These are phyloP conservation scores for Temnothorax nylanderi DNA, from an alignment of 1,140 invertebrate species.

Conservation along the genomic window DNA sequence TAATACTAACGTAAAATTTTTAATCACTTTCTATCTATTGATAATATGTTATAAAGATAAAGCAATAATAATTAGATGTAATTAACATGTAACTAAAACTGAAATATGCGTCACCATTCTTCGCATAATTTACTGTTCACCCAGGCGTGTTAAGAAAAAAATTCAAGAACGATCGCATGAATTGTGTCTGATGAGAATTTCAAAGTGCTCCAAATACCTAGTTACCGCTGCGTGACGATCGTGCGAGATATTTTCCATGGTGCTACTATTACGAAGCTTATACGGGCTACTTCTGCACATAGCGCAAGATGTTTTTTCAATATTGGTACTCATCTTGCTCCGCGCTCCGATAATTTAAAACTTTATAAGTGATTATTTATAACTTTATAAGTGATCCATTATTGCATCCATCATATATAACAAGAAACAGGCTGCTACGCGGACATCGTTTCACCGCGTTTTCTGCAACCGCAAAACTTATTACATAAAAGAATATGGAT, in stretches of 20 bases:
- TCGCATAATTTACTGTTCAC: slow-evolving; percentile 41
- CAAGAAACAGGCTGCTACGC: not conserved
- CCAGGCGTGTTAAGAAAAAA: slow-evolving; percentile 27
- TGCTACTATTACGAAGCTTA: not conserved
- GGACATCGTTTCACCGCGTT: not conserved
- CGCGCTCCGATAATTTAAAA: not conserved
- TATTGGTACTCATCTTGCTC: not conserved
- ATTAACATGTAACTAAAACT: slow-evolving; percentile 31
- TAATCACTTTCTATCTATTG: not conserved
- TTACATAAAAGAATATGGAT: too few relatives aligned
- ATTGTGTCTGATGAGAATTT: slow-evolving; percentile 56
- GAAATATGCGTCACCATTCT: not conserved
- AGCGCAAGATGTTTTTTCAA: not conserved
- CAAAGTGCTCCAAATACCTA: slow-evolving; percentile 70
- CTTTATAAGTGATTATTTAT: not conserved
- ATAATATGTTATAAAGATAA: slow-evolving; percentile 17
- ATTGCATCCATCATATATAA: not conserved
- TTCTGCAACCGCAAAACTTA: not conserved
- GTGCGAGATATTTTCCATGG: slow-evolving; percentile 50
- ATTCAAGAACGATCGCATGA: slow-evolving; percentile 38
- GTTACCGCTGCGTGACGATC: slow-evolving; percentile 70
- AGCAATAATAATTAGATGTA: slow-evolving; percentile 1
- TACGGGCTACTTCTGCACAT: not conserved
- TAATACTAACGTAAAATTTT: not conserved
- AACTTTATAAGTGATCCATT: not conserved